Evolutionary conservation across 1,140 invertebrate genomes (phyloP), one percentile per base, ranked within the genome.

Genomic region (Polyergus mexicanus): DNA sequence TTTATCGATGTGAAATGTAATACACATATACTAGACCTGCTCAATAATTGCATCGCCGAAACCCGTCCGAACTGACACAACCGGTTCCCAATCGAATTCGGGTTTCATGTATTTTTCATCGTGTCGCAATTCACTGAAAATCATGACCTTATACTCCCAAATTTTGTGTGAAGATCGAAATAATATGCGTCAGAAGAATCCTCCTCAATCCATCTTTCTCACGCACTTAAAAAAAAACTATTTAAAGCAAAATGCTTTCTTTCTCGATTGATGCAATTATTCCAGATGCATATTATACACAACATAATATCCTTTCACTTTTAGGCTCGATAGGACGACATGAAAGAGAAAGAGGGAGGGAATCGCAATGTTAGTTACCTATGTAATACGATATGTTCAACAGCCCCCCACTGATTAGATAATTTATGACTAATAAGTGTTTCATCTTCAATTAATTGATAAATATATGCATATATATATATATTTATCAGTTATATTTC

Each of bases 11-110:
- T 41, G 28, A 60, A 58, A 32, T n/a, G 25, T 60, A 83, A 56
- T 80, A 16, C 54, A 62, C 74, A 28, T 28, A 28, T 28, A 41
- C 68, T 83, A 83, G 78, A 83, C 41, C 11, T 83, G 65, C 32
- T 41, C 47, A 16, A 83, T 83, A 83, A 83, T 72, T 83, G n/a
- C n/a, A 74, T 74, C 68, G 41, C 25, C 51, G 41, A 83, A 83
- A 83, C 56, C 68, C 72, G 78, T 47, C 5, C 19, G 25, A 58
- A 83, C 66, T 22, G 38, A 60, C 25, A 54, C 56, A 83, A 83
- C 56, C 54, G 78, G 68, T 74, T 83, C 38, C 38, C 22, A 58
- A 19, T 51, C 38, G 28, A 83, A 83, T 83, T 71, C 1, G 2
- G 19, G 28, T 41, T 69, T 44, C 0, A 19, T 22, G 11, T 35